Conservation (phyloP, 2,113 vertebrate species). For the Anser brachyrhynchus region DNA sequence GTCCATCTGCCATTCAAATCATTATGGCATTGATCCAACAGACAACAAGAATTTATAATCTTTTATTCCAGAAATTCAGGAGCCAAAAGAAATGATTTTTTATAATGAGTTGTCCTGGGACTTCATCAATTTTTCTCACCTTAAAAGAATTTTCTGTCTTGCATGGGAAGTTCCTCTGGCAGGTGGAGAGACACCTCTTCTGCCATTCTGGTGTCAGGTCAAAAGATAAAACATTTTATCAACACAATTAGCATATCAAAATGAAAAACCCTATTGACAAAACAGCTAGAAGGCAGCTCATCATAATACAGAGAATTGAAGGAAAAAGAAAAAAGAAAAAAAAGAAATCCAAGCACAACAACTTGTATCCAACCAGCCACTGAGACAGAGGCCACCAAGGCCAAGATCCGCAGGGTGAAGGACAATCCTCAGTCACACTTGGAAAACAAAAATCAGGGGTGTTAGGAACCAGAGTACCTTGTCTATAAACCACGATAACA, state of each 20-base stretch:
- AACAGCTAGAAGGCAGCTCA: neutral
- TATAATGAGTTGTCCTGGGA: neutral
- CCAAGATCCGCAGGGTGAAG: neutral
- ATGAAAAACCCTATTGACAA: neutral
- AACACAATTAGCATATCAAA: neutral
- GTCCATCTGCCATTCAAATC: neutral
- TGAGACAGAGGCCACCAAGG: neutral
- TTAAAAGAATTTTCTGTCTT: neutral
- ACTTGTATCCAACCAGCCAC: neutral
- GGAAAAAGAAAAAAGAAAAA: neutral
- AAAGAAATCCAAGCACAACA: neutral
- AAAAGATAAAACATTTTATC: neutral
- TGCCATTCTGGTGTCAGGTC: neutral
- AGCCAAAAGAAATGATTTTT: neutral
- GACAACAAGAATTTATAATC: neutral
- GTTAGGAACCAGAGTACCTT: neutral
- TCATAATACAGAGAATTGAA: neutral
- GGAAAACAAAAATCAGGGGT: neutral
- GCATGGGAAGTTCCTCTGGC: neutral
- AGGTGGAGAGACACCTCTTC: neutral
- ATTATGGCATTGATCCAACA: neutral
- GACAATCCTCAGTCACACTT: neutral
- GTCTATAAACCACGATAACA: neutral
- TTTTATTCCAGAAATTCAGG: slow-evolving; percentile 13
- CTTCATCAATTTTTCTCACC: neutral